Conservation (phyloP, 2,113 vertebrate species). For the Pyxicephalus adspersus region DNA sequence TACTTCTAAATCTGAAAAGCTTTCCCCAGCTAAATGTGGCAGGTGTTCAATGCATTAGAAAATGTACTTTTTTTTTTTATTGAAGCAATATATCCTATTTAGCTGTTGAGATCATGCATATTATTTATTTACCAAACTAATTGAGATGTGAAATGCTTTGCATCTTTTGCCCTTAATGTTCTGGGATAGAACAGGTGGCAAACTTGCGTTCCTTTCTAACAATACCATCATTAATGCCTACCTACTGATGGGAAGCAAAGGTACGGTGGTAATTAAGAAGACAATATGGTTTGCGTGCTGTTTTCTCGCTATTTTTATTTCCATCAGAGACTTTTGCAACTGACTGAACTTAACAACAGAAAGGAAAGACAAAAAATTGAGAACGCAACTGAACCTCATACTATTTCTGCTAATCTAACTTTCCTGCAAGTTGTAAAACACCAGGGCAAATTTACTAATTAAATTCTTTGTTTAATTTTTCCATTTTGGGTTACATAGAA, state of each 20-base stretch:
- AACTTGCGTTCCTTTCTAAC: not conserved
- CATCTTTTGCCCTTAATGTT: not conserved
- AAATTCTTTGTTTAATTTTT: too few relatives aligned
- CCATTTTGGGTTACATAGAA: too few relatives aligned
- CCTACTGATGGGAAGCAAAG: conserved; percentile 30
- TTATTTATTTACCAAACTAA: not conserved
- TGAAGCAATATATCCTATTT: too few relatives aligned
- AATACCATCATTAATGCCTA: conserved; percentile 22
- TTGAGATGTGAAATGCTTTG: not conserved
- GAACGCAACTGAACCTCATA: not conserved
- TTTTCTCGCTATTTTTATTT: conserved; percentile 1
- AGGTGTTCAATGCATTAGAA: too few relatives aligned
- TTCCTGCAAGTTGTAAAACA: not conserved
- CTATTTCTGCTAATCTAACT: not conserved
- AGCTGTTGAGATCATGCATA: not conserved
- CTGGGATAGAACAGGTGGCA: conserved; percentile 26
- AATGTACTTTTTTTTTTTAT: too few relatives aligned
- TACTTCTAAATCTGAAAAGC: too few relatives aligned
- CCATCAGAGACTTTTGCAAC: conserved; percentile 16
- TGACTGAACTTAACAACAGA: not conserved
- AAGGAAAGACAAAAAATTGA: not conserved
- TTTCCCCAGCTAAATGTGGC: too few relatives aligned
- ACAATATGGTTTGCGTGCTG: conserved; percentile 50
- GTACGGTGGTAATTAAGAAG: conserved; percentile 43
- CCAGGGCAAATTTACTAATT: too few relatives aligned